Percentiles rank a stretch among this genome's conserved stretches.
These are phyloP conservation scores for Lottia scabra DNA, from an alignment of 2,888 invertebrate genomes.

Conservation along the genomic window DNA sequence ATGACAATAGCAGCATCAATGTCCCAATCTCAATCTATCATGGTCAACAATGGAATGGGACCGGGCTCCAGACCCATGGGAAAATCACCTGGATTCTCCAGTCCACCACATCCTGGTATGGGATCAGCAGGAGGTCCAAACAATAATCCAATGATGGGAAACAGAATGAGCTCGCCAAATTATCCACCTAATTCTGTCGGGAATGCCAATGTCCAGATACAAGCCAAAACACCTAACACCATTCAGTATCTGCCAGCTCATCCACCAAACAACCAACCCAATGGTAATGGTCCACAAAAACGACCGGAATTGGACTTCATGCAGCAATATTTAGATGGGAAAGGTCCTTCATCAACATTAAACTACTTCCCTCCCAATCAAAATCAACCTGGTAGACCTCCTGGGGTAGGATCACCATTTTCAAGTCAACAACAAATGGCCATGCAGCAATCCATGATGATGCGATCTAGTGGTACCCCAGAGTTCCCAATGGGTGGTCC, in stretches of 20 bases:
- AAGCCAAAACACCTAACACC: constrained; percentile 96
- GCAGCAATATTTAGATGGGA: constrained; percentile 85
- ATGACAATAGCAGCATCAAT: constrained; percentile 25
- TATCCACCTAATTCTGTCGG: constrained; percentile 71
- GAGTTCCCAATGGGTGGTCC: constrained; percentile 26
- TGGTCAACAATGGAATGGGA: constrained; percentile 5
- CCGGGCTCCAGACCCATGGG: constrained; percentile 25
- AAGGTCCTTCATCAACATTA: constrained; percentile 79
- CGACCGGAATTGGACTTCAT: constrained; percentile 71
- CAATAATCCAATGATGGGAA: constrained; percentile 33
- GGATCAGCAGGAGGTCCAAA: constrained; percentile 5
- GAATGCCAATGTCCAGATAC: constrained; percentile 87
- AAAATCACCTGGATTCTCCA: constrained; percentile 31
- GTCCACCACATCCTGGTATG: constrained; percentile 19
- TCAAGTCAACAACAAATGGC: constrained; percentile 33
- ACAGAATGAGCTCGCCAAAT: constrained; percentile 44
- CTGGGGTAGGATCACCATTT: constrained; percentile 36
- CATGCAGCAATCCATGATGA: constrained; percentile 45
- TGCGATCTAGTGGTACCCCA: constrained; percentile 29
- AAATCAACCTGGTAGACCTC: constrained; percentile 22
- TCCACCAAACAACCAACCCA: constrained; percentile 77
- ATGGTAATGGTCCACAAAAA: constrained; percentile 20
- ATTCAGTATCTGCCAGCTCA: constrained; percentile 97
- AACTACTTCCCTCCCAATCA: constrained; percentile 76
- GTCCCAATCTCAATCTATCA: constrained; percentile 27